A percentile compares a stretch with the other conserved stretches of the same genome.
Conservation (phyloP, 2,888 invertebrate species). For the Archips crataeganus region DNA sequence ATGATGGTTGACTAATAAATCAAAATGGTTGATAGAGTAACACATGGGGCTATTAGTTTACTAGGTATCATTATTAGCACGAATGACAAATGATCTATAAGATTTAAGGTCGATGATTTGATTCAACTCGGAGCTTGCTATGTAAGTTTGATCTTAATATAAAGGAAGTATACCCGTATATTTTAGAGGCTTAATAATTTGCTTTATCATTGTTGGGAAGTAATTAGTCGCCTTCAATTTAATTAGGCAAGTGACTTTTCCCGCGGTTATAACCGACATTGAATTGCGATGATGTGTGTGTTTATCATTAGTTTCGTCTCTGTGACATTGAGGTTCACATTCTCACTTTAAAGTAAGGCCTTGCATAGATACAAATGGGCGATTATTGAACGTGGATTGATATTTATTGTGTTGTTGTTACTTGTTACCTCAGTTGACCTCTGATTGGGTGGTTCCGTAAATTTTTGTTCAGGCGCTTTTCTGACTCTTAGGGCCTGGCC, state of each 20-base stretch:
- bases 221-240: slow-evolving; percentile 34
- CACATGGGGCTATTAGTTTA: slow-evolving; percentile 47
- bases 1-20: slow-evolving; percentile 58
- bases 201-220: slow-evolving; percentile 10
- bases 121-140: background rate
- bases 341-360: slow-evolving; percentile 60
- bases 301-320: slow-evolving; percentile 59
- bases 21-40: slow-evolving; percentile 58
- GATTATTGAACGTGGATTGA: slow-evolving; percentile 51
- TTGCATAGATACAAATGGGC: slow-evolving; percentile 60
- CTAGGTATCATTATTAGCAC: slow-evolving; percentile 47
- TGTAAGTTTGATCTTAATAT: background rate
- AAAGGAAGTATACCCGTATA: background rate
- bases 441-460: background rate
- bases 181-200: background rate
- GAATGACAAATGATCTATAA: slow-evolving; percentile 59
- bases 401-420: slow-evolving; percentile 54
- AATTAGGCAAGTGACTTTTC: slow-evolving; percentile 50
- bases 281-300: slow-evolving; percentile 52
- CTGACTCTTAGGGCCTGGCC: background rate
- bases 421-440: slow-evolving; percentile 18
- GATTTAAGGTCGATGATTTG: slow-evolving; percentile 25
- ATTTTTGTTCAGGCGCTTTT: background rate
- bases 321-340: slow-evolving; percentile 65
- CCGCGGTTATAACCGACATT: slow-evolving; percentile 48